Conservation (phyloP, 2,113 vertebrate genomes). For the Corythoichthys haematopterus region DNA sequence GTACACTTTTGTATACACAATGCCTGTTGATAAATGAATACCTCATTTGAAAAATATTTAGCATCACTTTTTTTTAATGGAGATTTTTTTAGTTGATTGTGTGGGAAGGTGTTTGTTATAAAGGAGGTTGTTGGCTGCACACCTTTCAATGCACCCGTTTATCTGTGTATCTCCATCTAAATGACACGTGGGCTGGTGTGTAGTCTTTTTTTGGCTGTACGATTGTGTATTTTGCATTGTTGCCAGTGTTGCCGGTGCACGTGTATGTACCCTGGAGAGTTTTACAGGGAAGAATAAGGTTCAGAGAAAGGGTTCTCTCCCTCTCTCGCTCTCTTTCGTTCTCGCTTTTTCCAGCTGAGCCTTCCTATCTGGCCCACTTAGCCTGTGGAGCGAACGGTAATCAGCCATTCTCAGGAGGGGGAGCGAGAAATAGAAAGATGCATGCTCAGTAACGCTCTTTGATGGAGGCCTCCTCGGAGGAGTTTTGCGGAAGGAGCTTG, state of each 20-base stretch:
- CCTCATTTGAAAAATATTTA: too few relatives aligned
- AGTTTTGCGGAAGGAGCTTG: slow-evolving; percentile 53
- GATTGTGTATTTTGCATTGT: slow-evolving; percentile 34
- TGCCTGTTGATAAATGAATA: too few relatives aligned
- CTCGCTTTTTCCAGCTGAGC: slow-evolving; percentile 58
- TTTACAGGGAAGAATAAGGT: not conserved
- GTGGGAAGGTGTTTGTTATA: not conserved
- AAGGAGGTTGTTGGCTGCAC: slow-evolving; percentile 2
- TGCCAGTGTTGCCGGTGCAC: slow-evolving; percentile 24
- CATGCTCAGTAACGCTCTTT: slow-evolving; percentile 54
- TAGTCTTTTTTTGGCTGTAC: slow-evolving; percentile 9
- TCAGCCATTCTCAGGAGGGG: slow-evolving; percentile 68
- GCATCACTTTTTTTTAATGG: not conserved
- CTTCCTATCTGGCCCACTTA: slow-evolving; percentile 70
- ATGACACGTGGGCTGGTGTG: slow-evolving; percentile 24
- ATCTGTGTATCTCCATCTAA: slow-evolving; percentile 15
- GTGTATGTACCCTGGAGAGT: slow-evolving; percentile 33
- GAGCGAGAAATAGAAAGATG: slow-evolving; percentile 48
- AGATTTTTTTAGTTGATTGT: not conserved
- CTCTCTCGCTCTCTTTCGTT: slow-evolving; percentile 29
- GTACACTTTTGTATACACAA: too few relatives aligned
- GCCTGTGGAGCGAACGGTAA: slow-evolving; percentile 71
- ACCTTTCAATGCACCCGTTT: slow-evolving; percentile 1
- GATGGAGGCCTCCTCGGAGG: slow-evolving; percentile 59
- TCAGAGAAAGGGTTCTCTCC: slow-evolving; percentile 39